A percentile compares a stretch with the other conserved stretches of the same genome.
Conservation (phyloP, 2,888 invertebrate species). For the Rhimphoctona megacephalus region DNA sequence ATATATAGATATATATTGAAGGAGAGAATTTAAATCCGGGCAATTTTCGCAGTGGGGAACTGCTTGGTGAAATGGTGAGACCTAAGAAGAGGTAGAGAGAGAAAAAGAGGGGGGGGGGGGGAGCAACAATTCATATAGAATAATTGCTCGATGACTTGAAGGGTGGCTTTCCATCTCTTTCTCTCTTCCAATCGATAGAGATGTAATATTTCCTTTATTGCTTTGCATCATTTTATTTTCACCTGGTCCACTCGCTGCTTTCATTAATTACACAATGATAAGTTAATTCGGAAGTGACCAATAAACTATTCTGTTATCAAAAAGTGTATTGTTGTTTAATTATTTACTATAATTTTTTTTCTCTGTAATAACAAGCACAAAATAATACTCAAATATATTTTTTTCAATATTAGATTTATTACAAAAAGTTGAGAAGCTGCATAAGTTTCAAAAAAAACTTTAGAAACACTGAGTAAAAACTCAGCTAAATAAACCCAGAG, state of each 20-base stretch:
- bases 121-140: slow-evolving; percentile 70
- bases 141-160: slow-evolving; percentile 71
- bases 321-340: background rate
- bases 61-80: slow-evolving; percentile 40
- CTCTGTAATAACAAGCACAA: background rate
- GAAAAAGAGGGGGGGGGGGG: background rate
- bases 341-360: background rate
- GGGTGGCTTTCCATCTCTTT: slow-evolving; percentile 39
- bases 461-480: background rate
- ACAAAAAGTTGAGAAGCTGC: background rate
- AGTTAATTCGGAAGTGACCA: slow-evolving; percentile 51
- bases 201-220: slow-evolving; percentile 5
- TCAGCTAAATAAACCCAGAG: background rate
- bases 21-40: slow-evolving; percentile 62
- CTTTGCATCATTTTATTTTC: slow-evolving; percentile 2
- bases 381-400: background rate
- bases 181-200: slow-evolving; percentile 4
- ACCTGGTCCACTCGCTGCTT: slow-evolving; percentile 29
- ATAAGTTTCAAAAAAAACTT: background rate
- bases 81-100: background rate
- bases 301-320: background rate
- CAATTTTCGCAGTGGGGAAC: slow-evolving; percentile 70
- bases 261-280: slow-evolving; percentile 36
- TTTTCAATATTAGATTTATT: background rate
- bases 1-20: slow-evolving; percentile 22